Evolutionary conservation across 2,113 vertebrate species (phyloP), one percentile per base, ranked within the genome.

Genomic region (Oncorhynchus tshawytscha): DNA sequence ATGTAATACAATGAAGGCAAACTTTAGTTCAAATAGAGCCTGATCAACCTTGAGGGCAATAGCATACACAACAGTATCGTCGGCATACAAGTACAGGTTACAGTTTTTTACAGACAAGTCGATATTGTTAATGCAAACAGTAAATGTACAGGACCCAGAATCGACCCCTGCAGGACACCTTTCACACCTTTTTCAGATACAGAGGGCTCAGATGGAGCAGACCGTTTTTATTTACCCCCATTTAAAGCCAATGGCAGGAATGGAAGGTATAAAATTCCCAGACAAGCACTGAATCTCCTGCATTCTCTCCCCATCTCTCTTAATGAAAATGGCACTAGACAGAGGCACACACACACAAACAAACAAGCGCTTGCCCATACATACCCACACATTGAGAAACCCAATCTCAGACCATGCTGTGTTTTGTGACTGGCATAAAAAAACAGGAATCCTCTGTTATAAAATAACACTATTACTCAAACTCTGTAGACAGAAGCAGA

Each of bases 361-460:
- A 60, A 16, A 31, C 51, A n/a, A 8, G 8, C 39, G 49, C 54
- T 20, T 54, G 13, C 71, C n/a, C 71, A 60, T n/a, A 24, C 34
- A 65, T 57, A 60, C 57, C 59, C 71, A 60, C 72, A 64, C 72
- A 45, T 57, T 62, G 29, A 64, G 57, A 59, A 51, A 59, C 70
- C 29, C 49, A 29, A 22, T 62, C 59, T 62, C n/a, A 62, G 59
- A n/a, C 59, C 59, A n/a, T 62, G n/a, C 59, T 62, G 7, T 62
- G n/a, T 22, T 62, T 62, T 22, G 18, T n/a, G 59, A 24, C n/a
- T 5, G n/a, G n/a, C 9, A 62, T n/a, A 24, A 62, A 62, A n/a
- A 24, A 62, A 62, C n/a, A 62, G n/a, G n/a, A 62, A 62, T 62
- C 59, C 59, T 22, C 59, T 22, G 59, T 3, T 62, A 22, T 22